A percentile compares a stretch with the other conserved stretches of the same genome.
Conservation (phyloP, 2,888 invertebrate species). For the Hoplodrina ambigua region DNA sequence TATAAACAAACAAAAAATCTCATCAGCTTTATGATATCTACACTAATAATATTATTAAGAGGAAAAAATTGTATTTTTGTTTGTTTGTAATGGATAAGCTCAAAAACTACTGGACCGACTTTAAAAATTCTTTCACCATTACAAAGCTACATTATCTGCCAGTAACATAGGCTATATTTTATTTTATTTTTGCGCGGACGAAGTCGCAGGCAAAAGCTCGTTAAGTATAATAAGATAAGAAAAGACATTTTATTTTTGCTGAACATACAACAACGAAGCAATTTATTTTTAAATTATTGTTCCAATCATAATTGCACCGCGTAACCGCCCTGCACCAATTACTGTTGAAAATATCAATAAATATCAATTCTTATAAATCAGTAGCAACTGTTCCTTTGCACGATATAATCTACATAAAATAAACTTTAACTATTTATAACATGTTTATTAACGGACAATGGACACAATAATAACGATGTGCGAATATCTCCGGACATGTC, state of each 20-base stretch:
- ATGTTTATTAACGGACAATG: slow-evolving; percentile 28
- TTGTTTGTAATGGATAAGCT: too few relatives aligned
- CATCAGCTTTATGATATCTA: too few relatives aligned
- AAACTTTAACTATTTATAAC: slow-evolving; percentile 14
- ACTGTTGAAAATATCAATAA: slow-evolving; percentile 30
- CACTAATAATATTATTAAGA: too few relatives aligned
- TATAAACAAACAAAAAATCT: too few relatives aligned
- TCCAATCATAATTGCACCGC: slow-evolving; percentile 8
- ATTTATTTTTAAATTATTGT: not conserved
- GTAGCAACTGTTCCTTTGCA: not conserved
- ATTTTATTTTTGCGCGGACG: too few relatives aligned
- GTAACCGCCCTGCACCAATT: not conserved
- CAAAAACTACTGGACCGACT: too few relatives aligned
- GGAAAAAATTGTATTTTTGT: too few relatives aligned
- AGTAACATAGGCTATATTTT: too few relatives aligned
- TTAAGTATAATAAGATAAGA: not conserved
- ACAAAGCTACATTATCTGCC: too few relatives aligned
- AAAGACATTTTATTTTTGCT: not conserved
- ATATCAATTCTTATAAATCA: slow-evolving; percentile 39
- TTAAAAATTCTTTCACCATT: too few relatives aligned
- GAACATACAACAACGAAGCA: not conserved
- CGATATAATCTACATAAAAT: slow-evolving; percentile 3
- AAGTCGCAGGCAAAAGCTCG: too few relatives aligned
- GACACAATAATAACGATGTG: slow-evolving; percentile 26
- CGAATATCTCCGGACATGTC: slow-evolving; percentile 35